Evolutionary conservation across 2,797 vertebrate species (phyloP).

Genomic region (Hybognathus amarus): DNA sequence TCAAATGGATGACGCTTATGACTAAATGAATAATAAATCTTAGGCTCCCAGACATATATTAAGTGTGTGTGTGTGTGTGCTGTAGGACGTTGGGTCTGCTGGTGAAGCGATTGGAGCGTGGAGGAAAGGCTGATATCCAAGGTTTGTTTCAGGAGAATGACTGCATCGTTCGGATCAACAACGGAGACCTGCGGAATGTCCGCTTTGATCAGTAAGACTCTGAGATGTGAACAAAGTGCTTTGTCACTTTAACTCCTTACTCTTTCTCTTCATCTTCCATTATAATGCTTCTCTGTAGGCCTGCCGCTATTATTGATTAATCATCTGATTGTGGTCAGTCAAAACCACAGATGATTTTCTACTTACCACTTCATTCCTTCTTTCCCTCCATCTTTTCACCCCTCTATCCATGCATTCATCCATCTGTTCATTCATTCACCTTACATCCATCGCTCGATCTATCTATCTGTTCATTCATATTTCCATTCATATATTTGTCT

Average conservation of each 20-base stretch:
- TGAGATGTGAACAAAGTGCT: slow-evolving; percentile 5
- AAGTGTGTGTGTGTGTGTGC: slow-evolving; percentile 35
- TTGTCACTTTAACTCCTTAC: not conserved
- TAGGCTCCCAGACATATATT: not conserved
- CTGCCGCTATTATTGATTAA: not conserved
- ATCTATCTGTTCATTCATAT: too few species aligned
- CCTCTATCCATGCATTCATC: not conserved
- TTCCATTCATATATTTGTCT: too few species aligned
- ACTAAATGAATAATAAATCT: slow-evolving; percentile 23
- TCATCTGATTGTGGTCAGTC: not conserved
- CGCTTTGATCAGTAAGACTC: slow-evolving; percentile 93
- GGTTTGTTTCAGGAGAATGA: slow-evolving; percentile 94
- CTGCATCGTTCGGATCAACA: slow-evolving; percentile 94
- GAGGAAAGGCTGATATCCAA: slow-evolving; percentile 93
- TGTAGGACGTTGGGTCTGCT: slow-evolving; percentile 81
- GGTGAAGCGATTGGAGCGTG: slow-evolving; percentile 90
- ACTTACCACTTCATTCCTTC: not conserved
- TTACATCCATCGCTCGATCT: too few species aligned
- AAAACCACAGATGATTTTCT: not conserved
- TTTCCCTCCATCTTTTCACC: not conserved
- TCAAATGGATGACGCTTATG: slow-evolving; percentile 27
- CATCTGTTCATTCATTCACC: not conserved
- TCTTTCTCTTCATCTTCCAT: not conserved
- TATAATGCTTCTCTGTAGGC: not conserved
- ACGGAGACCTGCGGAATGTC: slow-evolving; percentile 89